Evolutionary conservation across 2,113 vertebrate genomes (phyloP).

Genomic region (Nasalis larvatus): DNA sequence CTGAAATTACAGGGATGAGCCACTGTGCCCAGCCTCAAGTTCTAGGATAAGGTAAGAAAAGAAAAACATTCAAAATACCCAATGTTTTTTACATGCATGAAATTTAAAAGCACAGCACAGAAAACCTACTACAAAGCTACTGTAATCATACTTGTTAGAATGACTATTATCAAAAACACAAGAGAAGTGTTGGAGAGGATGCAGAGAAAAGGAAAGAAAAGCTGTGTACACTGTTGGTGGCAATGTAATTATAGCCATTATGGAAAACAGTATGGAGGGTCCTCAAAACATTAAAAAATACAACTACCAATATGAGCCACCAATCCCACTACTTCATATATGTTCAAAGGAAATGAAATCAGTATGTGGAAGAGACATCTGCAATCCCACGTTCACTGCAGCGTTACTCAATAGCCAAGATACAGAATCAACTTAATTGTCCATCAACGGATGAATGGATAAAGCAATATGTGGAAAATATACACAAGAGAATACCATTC

Average conservation of each 20-base stretch:
- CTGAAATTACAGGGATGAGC: too few relatives aligned
- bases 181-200: neutral
- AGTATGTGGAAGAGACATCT: neutral
- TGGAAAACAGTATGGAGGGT: neutral
- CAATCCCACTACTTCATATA: neutral
- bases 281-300: neutral
- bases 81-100: neutral
- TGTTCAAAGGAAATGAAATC: neutral
- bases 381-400: neutral
- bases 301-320: neutral
- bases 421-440: neutral
- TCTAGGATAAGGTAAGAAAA: slow-evolving; percentile 1
- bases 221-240: neutral
- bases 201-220: neutral
- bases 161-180: neutral
- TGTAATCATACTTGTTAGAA: neutral
- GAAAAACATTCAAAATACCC: neutral
- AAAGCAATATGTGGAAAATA: neutral
- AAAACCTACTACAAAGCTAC: neutral
- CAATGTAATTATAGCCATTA: neutral
- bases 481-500: neutral
- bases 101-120: slow-evolving; percentile 47
- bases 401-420: neutral
- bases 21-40: neutral
- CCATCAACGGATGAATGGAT: neutral